Percentiles rank a stretch among this genome's conserved stretches.
Evolutionary conservation across 2,797 vertebrate species (phyloP).

Genomic region (Fistularia commersonii): DNA sequence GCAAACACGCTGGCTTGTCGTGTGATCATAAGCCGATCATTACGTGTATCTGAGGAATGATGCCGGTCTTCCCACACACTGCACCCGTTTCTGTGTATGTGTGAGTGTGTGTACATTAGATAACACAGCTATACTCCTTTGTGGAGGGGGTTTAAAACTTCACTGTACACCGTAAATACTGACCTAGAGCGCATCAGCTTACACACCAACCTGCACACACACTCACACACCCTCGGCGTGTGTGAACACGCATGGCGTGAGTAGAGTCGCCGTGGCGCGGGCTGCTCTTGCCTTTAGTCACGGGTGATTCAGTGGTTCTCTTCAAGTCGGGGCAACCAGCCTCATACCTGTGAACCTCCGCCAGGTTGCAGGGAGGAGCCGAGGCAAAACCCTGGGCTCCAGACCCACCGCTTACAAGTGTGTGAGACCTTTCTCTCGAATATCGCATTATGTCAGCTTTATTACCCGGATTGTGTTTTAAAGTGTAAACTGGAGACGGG

Average conservation of each 20-base stretch:
- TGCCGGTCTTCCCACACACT: too few relatives aligned
- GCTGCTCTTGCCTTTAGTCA: slow-evolving; percentile 63
- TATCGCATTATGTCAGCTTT: too few relatives aligned
- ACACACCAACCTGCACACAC: slow-evolving; percentile 17
- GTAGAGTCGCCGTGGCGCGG: slow-evolving; percentile 33
- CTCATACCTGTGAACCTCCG: slow-evolving; percentile 41
- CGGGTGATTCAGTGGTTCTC: slow-evolving; percentile 58
- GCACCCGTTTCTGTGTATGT: neutral
- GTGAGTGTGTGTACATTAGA: too few relatives aligned
- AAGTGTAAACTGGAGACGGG: too few relatives aligned
- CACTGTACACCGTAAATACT: slow-evolving; percentile 9
- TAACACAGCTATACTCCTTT: neutral
- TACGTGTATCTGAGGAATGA: too few relatives aligned
- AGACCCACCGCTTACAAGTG: too few relatives aligned
- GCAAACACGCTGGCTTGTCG: too few relatives aligned
- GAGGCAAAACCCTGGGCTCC: neutral
- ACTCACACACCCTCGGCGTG: slow-evolving; percentile 22
- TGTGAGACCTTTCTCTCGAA: too few relatives aligned
- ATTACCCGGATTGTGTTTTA: too few relatives aligned
- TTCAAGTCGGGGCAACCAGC: slow-evolving; percentile 64
- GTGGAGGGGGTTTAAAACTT: neutral
- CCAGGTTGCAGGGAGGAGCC: too few relatives aligned
- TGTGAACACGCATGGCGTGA: slow-evolving; percentile 52
- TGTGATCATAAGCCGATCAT: too few relatives aligned
- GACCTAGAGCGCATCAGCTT: slow-evolving; percentile 13